These are phyloP conservation scores for Spea hammondii DNA, from an alignment of 2,797 vertebrate species.

Conservation along the genomic window DNA sequence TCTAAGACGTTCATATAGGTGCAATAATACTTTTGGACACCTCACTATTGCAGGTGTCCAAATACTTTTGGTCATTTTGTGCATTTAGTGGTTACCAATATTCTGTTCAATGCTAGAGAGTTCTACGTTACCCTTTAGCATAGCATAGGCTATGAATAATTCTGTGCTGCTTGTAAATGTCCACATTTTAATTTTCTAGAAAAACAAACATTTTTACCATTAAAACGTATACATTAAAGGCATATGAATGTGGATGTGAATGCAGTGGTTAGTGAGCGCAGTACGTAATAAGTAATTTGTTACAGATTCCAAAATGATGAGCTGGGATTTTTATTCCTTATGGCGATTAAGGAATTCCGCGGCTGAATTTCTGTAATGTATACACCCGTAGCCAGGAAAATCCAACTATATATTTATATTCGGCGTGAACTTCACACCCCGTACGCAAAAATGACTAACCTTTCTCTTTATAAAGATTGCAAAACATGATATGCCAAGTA, in stretches of 20 bases:
- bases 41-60: no score
- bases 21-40: no score
- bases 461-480: constrained; percentile 38
- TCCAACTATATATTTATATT: constrained; percentile 35
- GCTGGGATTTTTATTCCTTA: constrained; percentile 17
- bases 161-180: no score
- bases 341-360: constrained; percentile 13
- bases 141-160: no score
- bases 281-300: constrained; percentile 15
- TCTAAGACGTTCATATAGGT: no score
- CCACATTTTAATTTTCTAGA: no score
- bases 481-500: constrained; percentile 40
- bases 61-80: no score
- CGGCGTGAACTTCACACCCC: constrained; percentile 42
- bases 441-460: constrained; percentile 35
- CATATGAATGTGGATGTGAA: not conserved
- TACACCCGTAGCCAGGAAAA: constrained; percentile 33
- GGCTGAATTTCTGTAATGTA: constrained; percentile 25
- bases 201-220: no score
- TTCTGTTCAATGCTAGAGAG: no score
- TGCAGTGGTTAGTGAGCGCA: not conserved
- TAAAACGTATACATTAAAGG: not conserved
- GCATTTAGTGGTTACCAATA: no score
- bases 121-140: no score
- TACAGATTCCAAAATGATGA: constrained; percentile 4